These are phyloP conservation scores for Odontesthes bonariensis DNA, from an alignment of 2,113 vertebrate genomes.

Conservation along the genomic window DNA sequence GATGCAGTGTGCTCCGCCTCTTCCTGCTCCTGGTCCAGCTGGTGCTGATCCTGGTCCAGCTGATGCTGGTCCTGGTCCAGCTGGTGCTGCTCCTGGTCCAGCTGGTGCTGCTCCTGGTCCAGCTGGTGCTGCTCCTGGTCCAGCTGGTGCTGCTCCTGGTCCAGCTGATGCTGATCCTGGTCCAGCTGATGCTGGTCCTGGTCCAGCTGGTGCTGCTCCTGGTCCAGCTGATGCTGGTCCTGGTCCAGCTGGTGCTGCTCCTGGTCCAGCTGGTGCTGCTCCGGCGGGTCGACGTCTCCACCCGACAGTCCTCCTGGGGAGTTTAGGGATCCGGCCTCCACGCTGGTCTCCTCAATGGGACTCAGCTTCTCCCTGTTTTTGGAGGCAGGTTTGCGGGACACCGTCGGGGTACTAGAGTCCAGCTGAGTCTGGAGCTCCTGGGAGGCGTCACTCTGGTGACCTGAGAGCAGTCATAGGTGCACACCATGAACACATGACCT, in stretches of 20 bases:
- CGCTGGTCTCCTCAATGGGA: slow-evolving; percentile 30
- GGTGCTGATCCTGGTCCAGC: no score
- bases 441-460: background rate
- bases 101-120: background rate
- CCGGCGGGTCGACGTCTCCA: slow-evolving; percentile 2
- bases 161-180: no score
- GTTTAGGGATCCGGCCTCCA: background rate
- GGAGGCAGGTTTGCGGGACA: background rate
- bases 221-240: background rate
- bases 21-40: no score
- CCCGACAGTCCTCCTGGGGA: background rate
- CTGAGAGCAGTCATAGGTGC: slow-evolving; percentile 2
- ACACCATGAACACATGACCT: background rate
- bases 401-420: background rate
- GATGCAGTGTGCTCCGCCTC: background rate
- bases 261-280: slow-evolving; percentile 3
- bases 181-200: no score
- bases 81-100: no score
- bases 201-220: no score
- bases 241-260: background rate
- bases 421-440: background rate
- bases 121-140: background rate
- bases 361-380: slow-evolving; percentile 14
- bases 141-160: background rate
- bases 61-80: no score